Evolutionary conservation across 2,797 vertebrate genomes (phyloP), one percentile per base, ranked within the genome.

Genomic region (Halcyon leucocephala): DNA sequence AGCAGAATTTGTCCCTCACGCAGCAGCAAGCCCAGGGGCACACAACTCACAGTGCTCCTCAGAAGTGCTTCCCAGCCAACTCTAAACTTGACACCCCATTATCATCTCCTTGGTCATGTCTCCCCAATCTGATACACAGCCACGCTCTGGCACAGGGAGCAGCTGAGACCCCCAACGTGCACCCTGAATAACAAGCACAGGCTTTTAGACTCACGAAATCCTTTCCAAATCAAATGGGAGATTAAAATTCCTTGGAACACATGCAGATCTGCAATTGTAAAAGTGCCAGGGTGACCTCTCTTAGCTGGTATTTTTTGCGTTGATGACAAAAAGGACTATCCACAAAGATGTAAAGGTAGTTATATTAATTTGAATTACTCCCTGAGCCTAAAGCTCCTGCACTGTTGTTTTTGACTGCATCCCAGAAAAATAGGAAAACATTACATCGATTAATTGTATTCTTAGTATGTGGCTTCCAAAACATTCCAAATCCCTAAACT

Each of bases 231-330:
- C 58, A 88, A 94, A 91, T 1, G 5, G n/a, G 4, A 85, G 85
- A 96, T 93, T 89, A 96, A 95, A 93, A 94, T 94, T 92, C 89
- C 52, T 79, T 29, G 25, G 54, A 42, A 85, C 19, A 3, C 22
- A 25, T 16, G 24, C 14, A 81, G 28, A 28, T 37, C 35, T 91
- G 48, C 37, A 61, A 60, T 44, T 87, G 73, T 24, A 64, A 44
- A 87, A 78, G 65, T 48, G 33, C 37, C 52, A 35, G 10, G 10
- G 31, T 1, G 20, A 88, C 64, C 41, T 21, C 7, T 67, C 26
- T 55, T 62, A 72, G 72, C 7, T 83, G 33, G 11, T 79, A 64
- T 58, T 86, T 93, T 39, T 73, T 80, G n/a, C 24, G 26, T 0
- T 83, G 66, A 22, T 54, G 48, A 69, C 33, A 74, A 80, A 84